phyloP scores from a whole-genome alignment of 2,113 vertebrate species.

The Phrynosoma blainvillii region DNA sequence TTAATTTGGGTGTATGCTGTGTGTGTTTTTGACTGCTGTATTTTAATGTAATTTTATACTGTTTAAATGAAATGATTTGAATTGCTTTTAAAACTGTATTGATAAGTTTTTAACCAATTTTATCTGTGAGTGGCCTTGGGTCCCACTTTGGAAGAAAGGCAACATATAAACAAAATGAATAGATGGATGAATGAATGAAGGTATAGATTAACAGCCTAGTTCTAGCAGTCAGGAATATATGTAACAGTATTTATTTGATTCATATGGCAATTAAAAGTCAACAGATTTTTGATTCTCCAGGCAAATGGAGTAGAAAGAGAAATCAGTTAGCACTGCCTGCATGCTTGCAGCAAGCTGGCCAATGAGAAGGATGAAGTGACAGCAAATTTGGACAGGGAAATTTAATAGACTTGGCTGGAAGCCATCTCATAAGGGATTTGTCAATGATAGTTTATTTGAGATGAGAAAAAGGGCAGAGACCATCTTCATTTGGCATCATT shows the following conservation, averaged over 20 bases:
- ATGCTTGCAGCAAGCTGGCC: neutral
- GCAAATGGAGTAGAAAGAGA: neutral
- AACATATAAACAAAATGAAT: no score
- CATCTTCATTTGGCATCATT: slow-evolving; percentile 25
- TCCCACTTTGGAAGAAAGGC: no score
- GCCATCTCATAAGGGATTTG: slow-evolving; percentile 11
- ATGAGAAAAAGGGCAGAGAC: slow-evolving; percentile 19
- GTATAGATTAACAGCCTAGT: neutral
- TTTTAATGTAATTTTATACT: no score
- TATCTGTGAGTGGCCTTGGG: no score
- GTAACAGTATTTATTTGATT: neutral
- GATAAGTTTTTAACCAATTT: no score
- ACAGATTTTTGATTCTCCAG: neutral
- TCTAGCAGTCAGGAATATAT: neutral
- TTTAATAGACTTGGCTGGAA: neutral
- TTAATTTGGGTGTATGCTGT: no score
- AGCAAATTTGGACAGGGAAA: neutral
- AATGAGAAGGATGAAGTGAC: neutral
- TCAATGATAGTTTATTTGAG: slow-evolving; percentile 24
- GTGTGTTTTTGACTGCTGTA: no score
- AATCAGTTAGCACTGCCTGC: neutral
- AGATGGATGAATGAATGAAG: neutral
- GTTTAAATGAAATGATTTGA: no score
- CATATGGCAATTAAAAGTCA: neutral
- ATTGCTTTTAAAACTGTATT: no score